Base-by-base conservation (phyloP, 2,797 vertebrate genomes). In the Anguilla megastoma region DNA sequence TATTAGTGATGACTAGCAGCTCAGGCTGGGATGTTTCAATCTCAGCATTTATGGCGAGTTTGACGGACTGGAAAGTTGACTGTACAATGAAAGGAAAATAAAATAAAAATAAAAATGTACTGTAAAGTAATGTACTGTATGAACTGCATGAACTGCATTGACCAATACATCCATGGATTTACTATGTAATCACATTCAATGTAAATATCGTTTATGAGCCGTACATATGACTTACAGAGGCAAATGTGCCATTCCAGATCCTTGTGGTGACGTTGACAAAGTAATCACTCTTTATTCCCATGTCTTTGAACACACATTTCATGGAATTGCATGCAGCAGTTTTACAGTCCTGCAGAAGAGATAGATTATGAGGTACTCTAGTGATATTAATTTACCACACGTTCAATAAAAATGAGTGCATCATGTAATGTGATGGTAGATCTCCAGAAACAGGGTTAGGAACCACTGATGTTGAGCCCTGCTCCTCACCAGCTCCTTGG, bases 211-310 rank as follows among this genome's bases (percentile, higher is more conserved):
- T 9, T n/a, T 16, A 45, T 89, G 56, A 30, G 27, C 33, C 1
- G 33, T 21, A 45, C 5, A 41, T 79, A 14, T 71, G 92, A 95
- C 95, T 97, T 94, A 99, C 98, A 85, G 93, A 89, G 69, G 94
- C 94, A 89, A 98, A 98, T 0, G 97, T 98, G 79, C 97, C 94
- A 0, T 96, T 97, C 98, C 98, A 99, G 90, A 99, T 97, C 90
- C 96, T 96, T 1, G 97, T 97, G 45, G 96, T 97, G 86, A 99
- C 93, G 0, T 97, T 97, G 48, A 98, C 94, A 84, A 94, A 94
- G 91, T 97, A 97, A 86, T 97, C 95, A 14, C 90, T 95, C 89
- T 95, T 96, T 83, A 93, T 52, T 0, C 90, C 88, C 0, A 95
- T 87, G 54, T 97, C 96, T 94, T 97, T 97, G 56, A 98, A 92